A percentile compares a stretch with the other conserved stretches of the same genome.
These are phyloP conservation scores for Napeogenes inachia DNA, from an alignment of 2,888 invertebrate species.

Conservation along the genomic window DNA sequence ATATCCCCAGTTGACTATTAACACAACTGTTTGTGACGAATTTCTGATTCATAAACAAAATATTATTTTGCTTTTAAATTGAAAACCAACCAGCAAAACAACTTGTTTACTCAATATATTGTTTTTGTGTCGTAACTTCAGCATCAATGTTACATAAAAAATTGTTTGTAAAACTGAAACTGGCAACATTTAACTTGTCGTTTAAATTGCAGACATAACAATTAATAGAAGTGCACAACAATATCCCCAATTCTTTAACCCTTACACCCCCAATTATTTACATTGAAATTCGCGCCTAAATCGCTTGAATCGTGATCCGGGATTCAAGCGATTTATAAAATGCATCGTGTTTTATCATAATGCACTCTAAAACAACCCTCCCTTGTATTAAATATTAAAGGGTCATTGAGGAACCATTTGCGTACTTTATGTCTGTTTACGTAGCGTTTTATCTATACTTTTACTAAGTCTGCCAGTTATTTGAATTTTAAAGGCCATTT, in stretches of 20 bases:
- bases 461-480: neutral
- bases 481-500: neutral
- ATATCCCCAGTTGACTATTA: too few relatives aligned
- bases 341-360: slow-evolving; percentile 21
- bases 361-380: slow-evolving; percentile 28
- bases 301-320: neutral
- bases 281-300: slow-evolving; percentile 22
- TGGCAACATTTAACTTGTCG: too few relatives aligned
- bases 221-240: neutral
- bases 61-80: too few relatives aligned
- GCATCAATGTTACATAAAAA: too few relatives aligned
- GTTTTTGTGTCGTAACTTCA: too few relatives aligned
- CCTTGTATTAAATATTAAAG: slow-evolving; percentile 28
- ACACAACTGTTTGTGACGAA: too few relatives aligned
- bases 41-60: too few relatives aligned
- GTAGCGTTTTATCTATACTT: neutral
- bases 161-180: too few relatives aligned
- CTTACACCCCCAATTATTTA: slow-evolving; percentile 2
- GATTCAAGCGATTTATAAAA: slow-evolving; percentile 13
- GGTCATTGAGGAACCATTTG: slow-evolving; percentile 25
- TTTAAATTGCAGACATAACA: too few relatives aligned
- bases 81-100: too few relatives aligned
- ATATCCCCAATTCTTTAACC: too few relatives aligned
- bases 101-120: too few relatives aligned
- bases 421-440: slow-evolving; percentile 19